These are phyloP conservation scores for Miltochrista miniata DNA, from an alignment of 2,888 invertebrate species.

Conservation along the genomic window DNA sequence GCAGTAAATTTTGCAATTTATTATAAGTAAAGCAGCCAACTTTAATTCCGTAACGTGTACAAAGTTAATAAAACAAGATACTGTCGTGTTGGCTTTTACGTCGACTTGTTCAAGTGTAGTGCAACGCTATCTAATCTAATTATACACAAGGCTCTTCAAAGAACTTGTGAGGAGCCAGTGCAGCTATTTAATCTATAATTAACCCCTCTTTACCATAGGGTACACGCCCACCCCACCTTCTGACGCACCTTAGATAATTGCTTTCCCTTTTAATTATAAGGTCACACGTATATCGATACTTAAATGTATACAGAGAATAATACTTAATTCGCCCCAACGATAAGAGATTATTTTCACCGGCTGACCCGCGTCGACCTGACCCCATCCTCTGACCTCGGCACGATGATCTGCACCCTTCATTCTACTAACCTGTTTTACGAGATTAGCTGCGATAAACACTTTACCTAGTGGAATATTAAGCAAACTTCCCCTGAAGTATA, in stretches of 20 bases:
- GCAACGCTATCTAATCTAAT: slow-evolving; percentile 70
- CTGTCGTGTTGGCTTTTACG: slow-evolving; percentile 40
- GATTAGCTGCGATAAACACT: slow-evolving; percentile 64
- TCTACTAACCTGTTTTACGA: slow-evolving; percentile 72
- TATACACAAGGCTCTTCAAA: slow-evolving; percentile 65
- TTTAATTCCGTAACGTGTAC: slow-evolving; percentile 19
- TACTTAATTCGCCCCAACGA: slow-evolving; percentile 49
- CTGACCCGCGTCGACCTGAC: slow-evolving; percentile 66
- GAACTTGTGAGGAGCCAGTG: slow-evolving; percentile 60
- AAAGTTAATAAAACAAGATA: slow-evolving; percentile 35
- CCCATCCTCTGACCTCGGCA: slow-evolving; percentile 69
- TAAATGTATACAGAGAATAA: slow-evolving; percentile 40
- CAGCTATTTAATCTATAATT: slow-evolving; percentile 60
- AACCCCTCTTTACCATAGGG: slow-evolving; percentile 42
- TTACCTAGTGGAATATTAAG: slow-evolving; percentile 60
- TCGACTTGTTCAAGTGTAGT: slow-evolving; percentile 23
- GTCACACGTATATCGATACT: slow-evolving; percentile 39
- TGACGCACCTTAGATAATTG: slow-evolving; percentile 48
- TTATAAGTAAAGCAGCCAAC: neutral
- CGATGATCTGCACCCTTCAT: slow-evolving; percentile 70
- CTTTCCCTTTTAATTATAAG: slow-evolving; percentile 56
- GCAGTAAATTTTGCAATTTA: too few relatives aligned
- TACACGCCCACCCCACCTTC: slow-evolving; percentile 45
- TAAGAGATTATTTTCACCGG: slow-evolving; percentile 65
- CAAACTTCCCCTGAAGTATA: slow-evolving; percentile 49